Percentiles rank a stretch among this genome's conserved stretches.
Evolutionary conservation across 2,888 invertebrate genomes (phyloP).

Genomic region (Pollenia labialis): DNA sequence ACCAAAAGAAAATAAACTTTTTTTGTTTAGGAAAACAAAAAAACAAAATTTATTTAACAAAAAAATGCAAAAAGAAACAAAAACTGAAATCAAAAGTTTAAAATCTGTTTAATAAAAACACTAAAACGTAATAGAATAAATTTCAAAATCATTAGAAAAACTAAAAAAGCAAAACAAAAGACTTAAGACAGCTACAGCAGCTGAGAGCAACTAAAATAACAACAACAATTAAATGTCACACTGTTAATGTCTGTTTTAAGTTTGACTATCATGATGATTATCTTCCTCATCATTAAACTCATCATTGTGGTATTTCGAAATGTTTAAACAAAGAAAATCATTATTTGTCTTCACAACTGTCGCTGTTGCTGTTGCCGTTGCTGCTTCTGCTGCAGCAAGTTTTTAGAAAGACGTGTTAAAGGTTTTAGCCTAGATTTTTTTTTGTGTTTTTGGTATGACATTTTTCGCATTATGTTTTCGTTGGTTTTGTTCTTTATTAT

Average conservation of each 20-base stretch:
- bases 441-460: conserved; percentile 23
- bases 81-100: conserved; percentile 31
- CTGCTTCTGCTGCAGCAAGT: conserved; percentile 5
- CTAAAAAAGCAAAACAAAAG: conserved; percentile 10
- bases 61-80: conserved; percentile 31
- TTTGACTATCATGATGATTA: conserved; percentile 16
- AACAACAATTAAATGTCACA: conserved; percentile 14
- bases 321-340: background rate
- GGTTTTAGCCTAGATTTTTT: conserved; percentile 58
- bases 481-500: conserved; percentile 14
- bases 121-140: background rate
- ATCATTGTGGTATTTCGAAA: conserved; percentile 24
- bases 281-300: conserved; percentile 6
- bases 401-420: conserved; percentile 49
- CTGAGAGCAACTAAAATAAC: background rate
- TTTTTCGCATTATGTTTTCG: conserved; percentile 4
- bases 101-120: background rate
- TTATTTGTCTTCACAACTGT: background rate
- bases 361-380: background rate
- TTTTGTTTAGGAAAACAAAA: conserved; percentile 1
- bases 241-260: background rate
- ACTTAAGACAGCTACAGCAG: conserved; percentile 34
- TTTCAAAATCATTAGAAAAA: background rate
- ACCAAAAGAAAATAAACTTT: background rate
- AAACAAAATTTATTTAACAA: background rate